Evolutionary conservation across 2,113 vertebrate genomes (phyloP), one percentile per base, ranked within the genome.

Genomic region (Crotalus helleri): DNA sequence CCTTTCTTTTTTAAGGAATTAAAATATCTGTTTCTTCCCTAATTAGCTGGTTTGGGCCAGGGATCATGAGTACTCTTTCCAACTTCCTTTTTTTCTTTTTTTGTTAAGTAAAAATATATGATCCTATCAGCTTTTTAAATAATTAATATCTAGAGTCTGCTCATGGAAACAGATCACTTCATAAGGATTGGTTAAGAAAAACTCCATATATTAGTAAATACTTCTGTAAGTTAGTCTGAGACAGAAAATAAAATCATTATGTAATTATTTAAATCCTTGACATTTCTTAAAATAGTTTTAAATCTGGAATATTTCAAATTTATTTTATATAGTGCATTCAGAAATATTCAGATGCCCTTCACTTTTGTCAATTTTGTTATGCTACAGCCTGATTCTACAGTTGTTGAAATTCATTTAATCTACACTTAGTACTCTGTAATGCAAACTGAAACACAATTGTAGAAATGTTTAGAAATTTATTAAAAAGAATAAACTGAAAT

Each of bases 141-240:
- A 91, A 93, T 91, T 61, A 49, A 86, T 97, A 97, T 97, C 94
- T 94, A 96, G 95, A 94, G 95, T 98, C 96, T 95, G 93, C 97
- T 98, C 98, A 95, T 97, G 93, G 93, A 96, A 96, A 91, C 95
- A 97, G 97, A 97, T 95, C 98, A 98, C 90, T 69, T 94, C 93
- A 91, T 95, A 95, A 94, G 94, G 96, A 95, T 96, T 98, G 96
- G 92, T 95, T 95, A 95, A 97, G 95, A 97, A 96, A 97, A 96
- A 96, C 85, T 93, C 97, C 93, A 95, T 97, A 90, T 87, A 89
- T 93, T 96, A 93, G 91, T 95, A 96, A 97, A 97, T 97, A 96
- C 96, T 96, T 98, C 98, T 98, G 97, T 97, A 98, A 98, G 97
- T 98, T 96, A 96, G 95, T 98, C 98, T 98, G 98, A 95, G 97